phyloP scores from a whole-genome alignment of 2,797 vertebrate genomes.

The Mastacembelus armatus region DNA sequence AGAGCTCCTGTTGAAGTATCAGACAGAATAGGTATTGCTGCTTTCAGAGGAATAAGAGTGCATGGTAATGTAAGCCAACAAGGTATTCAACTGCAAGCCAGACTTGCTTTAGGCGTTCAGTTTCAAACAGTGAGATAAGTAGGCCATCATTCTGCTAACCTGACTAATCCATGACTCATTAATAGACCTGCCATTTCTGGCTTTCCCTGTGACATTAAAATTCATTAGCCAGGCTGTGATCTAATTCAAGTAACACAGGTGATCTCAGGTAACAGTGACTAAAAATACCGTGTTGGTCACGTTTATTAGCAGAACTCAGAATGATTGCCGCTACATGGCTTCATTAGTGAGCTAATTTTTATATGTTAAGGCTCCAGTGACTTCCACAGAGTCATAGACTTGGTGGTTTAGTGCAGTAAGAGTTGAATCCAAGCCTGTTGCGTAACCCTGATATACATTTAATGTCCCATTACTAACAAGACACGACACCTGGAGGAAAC shows the following conservation, averaged over 20 bases:
- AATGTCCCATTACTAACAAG: conserved; percentile 34
- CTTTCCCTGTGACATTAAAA: conserved; percentile 44
- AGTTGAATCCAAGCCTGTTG: conserved; percentile 29
- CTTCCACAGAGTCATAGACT: neutral
- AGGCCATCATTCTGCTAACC: conserved; percentile 20
- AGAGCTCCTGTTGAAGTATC: neutral
- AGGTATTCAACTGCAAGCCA: conserved; percentile 6
- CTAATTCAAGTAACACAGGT: conserved; percentile 11
- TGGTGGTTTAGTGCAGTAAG: neutral
- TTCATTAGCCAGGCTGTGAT: conserved; percentile 30
- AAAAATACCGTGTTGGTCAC: conserved; percentile 7
- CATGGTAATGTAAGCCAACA: conserved; percentile 11
- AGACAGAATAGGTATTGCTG: neutral
- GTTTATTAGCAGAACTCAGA: neutral
- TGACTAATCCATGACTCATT: conserved; percentile 33
- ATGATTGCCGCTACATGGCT: neutral
- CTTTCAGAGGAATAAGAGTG: conserved; percentile 21
- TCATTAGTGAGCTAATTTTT: conserved; percentile 20
- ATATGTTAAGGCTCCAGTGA: no score
- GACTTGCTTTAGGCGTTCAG: conserved; percentile 25
- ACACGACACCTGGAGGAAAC: conserved; percentile 26
- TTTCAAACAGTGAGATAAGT: conserved; percentile 39
- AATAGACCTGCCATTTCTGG: conserved; percentile 11
- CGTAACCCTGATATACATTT: conserved; percentile 18
- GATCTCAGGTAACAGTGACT: conserved; percentile 24